Percentiles rank a stretch among this genome's conserved stretches.
Conservation (phyloP, 2,797 vertebrate species). For the Peromyscus melanophrys region DNA sequence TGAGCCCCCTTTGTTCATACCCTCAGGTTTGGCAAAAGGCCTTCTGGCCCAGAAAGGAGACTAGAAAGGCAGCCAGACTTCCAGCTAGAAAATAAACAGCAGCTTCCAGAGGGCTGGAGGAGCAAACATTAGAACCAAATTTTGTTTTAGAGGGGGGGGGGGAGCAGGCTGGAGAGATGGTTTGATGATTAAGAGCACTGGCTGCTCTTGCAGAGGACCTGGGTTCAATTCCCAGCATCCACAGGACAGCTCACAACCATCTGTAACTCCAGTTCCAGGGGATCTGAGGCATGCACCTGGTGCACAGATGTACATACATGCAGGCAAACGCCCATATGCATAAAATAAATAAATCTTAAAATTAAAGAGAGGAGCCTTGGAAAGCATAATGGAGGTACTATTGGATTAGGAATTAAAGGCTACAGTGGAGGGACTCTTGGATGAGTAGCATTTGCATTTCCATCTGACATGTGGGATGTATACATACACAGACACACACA, state of each 20-base stretch:
- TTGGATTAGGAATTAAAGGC: too few relatives aligned
- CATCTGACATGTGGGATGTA: neutral
- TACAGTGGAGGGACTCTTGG: neutral
- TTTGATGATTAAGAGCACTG: neutral
- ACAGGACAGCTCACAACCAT: neutral
- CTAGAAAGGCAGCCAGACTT: slow-evolving; percentile 36
- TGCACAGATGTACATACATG: too few relatives aligned
- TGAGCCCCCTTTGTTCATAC: neutral
- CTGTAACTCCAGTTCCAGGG: neutral
- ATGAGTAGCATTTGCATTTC: neutral
- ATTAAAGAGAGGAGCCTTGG: neutral
- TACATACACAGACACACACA: neutral
- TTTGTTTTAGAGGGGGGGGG: neutral
- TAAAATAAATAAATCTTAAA: neutral
- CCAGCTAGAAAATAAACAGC: slow-evolving; percentile 20
- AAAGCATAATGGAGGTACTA: neutral
- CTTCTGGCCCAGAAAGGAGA: slow-evolving; percentile 42
- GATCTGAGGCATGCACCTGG: neutral
- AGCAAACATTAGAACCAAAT: neutral
- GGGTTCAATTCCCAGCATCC: neutral
- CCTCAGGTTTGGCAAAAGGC: slow-evolving; percentile 55
- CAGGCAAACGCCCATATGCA: neutral
- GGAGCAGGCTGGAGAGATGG: neutral
- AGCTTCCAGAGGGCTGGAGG: neutral
- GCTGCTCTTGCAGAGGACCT: neutral